phyloP scores from a whole-genome alignment of 2,113 vertebrate species.

The Cyphomyrus discorhynchus region DNA sequence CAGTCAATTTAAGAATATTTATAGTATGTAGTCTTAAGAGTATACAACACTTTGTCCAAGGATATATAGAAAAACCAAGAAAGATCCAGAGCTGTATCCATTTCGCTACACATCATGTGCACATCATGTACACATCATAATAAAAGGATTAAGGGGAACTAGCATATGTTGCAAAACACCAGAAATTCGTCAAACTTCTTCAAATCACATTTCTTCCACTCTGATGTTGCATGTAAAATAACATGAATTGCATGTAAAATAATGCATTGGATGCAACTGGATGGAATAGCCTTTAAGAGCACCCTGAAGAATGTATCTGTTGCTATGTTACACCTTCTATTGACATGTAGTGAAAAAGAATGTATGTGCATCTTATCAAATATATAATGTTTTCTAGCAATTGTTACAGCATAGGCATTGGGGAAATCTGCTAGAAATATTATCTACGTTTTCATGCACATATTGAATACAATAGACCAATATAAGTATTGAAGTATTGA shows the following conservation, averaged over 20 bases:
- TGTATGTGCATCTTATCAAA: not conserved
- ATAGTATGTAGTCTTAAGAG: not conserved
- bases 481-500: not conserved
- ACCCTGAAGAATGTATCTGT: constrained; percentile 16
- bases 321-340: constrained; percentile 18
- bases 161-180: not conserved
- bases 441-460: not conserved
- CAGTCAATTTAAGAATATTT: not conserved
- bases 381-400: not conserved
- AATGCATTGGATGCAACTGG: constrained; percentile 1
- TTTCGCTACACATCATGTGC: not conserved
- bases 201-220: not conserved
- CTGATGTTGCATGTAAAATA: not conserved
- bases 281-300: constrained; percentile 10
- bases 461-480: not conserved
- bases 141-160: not conserved
- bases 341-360: constrained; percentile 2
- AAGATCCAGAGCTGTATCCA: not conserved
- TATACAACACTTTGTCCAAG: not conserved
- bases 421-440: not conserved
- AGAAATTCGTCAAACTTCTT: not conserved
- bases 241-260: not conserved
- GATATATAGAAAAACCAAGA: not conserved
- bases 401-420: not conserved
- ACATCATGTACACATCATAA: not conserved